phyloP scores from a whole-genome alignment of 2,888 invertebrate genomes.

The Copidosoma aretas region DNA sequence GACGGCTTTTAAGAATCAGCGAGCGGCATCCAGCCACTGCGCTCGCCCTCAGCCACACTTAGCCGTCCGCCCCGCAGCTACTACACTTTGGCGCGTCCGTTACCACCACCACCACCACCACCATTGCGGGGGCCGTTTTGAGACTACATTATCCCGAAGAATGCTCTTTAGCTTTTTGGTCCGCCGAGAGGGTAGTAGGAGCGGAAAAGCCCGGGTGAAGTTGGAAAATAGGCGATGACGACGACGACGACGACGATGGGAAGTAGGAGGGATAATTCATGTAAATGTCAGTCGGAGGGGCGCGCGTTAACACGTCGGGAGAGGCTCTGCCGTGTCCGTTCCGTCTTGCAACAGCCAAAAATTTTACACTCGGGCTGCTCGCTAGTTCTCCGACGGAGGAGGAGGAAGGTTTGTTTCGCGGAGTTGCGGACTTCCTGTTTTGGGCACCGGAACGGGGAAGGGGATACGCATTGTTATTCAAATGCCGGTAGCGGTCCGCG shows the following conservation, averaged over 20 bases:
- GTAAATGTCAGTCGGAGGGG: conserved; percentile 2
- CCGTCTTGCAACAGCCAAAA: background rate
- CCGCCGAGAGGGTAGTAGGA: conserved; percentile 30
- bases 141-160: conserved; percentile 46
- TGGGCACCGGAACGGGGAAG: too few relatives aligned
- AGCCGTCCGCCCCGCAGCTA: background rate
- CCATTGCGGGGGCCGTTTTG: conserved; percentile 15
- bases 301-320: too few relatives aligned
- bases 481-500: too few relatives aligned
- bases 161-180: conserved; percentile 45
- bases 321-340: too few relatives aligned
- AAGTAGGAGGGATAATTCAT: conserved; percentile 14
- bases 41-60: background rate
- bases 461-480: too few relatives aligned
- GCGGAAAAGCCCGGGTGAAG: conserved; percentile 13
- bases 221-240: conserved; percentile 8
- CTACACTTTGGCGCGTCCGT: background rate
- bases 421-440: too few relatives aligned
- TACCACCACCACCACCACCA: background rate
- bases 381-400: too few relatives aligned
- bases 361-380: background rate
- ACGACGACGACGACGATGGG: background rate
- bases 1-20: conserved; percentile 25
- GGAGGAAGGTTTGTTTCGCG: too few relatives aligned
- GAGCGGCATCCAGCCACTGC: too few relatives aligned